Conservation (phyloP, 2,888 invertebrate genomes). For the Tetragonisca angustula region DNA sequence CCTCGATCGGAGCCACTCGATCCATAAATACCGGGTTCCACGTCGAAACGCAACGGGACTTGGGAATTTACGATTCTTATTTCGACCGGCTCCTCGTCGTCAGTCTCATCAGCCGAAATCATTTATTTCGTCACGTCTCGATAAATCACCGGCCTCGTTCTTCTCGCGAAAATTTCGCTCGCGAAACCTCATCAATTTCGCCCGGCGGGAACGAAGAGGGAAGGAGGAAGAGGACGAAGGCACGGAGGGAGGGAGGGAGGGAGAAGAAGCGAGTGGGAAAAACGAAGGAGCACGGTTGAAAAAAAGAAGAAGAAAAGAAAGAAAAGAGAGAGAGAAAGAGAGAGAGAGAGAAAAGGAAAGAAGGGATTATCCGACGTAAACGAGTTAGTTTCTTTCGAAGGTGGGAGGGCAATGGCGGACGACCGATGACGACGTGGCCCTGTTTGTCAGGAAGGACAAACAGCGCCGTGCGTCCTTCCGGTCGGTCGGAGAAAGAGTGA, state of each 20-base stretch:
- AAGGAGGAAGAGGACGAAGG: neutral
- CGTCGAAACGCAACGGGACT: neutral
- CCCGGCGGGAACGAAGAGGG: neutral
- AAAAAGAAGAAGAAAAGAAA: no score
- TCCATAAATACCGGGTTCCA: neutral
- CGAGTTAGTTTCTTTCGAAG: conserved; percentile 39
- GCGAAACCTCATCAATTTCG: conserved; percentile 49
- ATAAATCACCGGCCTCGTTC: conserved; percentile 42
- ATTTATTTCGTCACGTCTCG: conserved; percentile 35
- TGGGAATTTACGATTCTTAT: neutral
- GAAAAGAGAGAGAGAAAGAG: no score
- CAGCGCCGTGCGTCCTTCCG: conserved; percentile 10
- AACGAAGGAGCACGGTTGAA: neutral
- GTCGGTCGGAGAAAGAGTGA: conserved; percentile 28
- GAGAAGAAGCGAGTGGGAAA: no score
- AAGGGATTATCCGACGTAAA: conserved; percentile 39
- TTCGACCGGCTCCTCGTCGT: conserved; percentile 5
- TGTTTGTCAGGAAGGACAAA: conserved; percentile 37
- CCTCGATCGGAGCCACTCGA: no score
- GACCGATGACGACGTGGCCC: conserved; percentile 2
- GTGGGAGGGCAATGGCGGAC: neutral
- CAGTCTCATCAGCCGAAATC: conserved; percentile 34
- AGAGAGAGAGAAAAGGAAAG: neutral
- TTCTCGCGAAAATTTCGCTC: conserved; percentile 33
- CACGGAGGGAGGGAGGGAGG: neutral